Conservation (phyloP, 1,140 invertebrate species). For the Heliothis subflexa region DNA sequence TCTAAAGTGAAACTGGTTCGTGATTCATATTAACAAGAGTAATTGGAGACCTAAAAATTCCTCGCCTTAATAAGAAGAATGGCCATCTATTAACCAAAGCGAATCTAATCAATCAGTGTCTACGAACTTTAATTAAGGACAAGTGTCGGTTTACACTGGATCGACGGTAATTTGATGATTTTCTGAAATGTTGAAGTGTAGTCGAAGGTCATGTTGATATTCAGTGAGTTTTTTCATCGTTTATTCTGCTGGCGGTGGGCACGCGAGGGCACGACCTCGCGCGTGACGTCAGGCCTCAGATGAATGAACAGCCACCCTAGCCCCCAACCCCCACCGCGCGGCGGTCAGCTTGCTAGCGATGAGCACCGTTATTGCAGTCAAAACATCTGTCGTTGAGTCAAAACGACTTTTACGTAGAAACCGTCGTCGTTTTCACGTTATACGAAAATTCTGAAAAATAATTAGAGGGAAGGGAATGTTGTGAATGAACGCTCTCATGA, state of each 20-base stretch:
- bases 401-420: conserved; percentile 49
- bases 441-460: conserved; percentile 5
- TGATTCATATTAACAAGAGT: conserved; percentile 27
- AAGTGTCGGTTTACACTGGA: conserved; percentile 27
- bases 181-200: conserved; percentile 32
- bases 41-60: conserved; percentile 22
- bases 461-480: neutral
- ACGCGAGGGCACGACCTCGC: conserved; percentile 75
- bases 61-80: conserved; percentile 31
- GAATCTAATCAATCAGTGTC: conserved; percentile 30
- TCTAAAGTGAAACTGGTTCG: conserved; percentile 12
- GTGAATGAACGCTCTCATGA: neutral
- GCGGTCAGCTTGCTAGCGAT: conserved; percentile 69
- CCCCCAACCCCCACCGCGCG: conserved; percentile 53
- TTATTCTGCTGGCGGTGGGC: conserved; percentile 60
- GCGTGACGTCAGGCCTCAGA: conserved; percentile 75
- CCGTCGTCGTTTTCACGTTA: conserved; percentile 21
- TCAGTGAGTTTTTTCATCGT: conserved; percentile 61
- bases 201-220: conserved; percentile 57
- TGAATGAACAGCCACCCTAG: conserved; percentile 75
- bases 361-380: conserved; percentile 68
- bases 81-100: conserved; percentile 29
- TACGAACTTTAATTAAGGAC: conserved; percentile 30
- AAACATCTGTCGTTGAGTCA: conserved; percentile 68
- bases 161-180: conserved; percentile 26